Evolutionary conservation across 2,113 vertebrate genomes (phyloP), one percentile per base, ranked within the genome.

Genomic region (Eurypyga helias): DNA sequence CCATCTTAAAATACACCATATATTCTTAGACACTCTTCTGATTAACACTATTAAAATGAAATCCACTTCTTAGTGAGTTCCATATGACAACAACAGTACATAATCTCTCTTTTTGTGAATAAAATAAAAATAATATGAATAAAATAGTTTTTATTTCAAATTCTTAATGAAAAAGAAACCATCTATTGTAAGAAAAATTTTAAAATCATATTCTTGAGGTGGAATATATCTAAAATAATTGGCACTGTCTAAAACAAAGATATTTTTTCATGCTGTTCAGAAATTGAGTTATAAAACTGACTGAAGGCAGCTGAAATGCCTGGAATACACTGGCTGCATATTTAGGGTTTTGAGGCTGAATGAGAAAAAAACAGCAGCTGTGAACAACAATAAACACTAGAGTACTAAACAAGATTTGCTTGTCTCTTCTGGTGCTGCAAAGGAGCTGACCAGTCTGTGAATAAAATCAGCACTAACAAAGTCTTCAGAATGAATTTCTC

Each of bases 291-390:
- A 17, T 19, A 60, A 67, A 76, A 24, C 4, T 26, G 6, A 58
- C 3, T 10, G 21, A 83, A 71, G 25, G 9, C 13, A 57, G 17
- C 3, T 46, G 25, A 81, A 81, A 69, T 55, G 4, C 8, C 25
- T 69, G 16, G 17, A 90, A 91, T 70, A 52, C 5, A 15, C 1
- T 48, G 29, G 3, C 25, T 79, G 6, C 18, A n/a, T 10, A 58
- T 9, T 17, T 6, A 67, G 60, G 8, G 6, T 25, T n/a, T 66
- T 79, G 55, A 79, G 36, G 3, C 3, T 87, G 45, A 10, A 29
- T 28, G 2, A 10, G 23, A 33, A 49, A 7, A 65, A 23, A 1
- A 0, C 12, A 67, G 4, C 5, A 81, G 3, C 19, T 60, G 2
- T 36, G 66, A 55, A 70, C 13, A 45, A 28, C 11, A 58, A n/a